Percentiles rank a stretch among this genome's conserved stretches.
Conservation (phyloP, 2,113 vertebrate species). For the Isurus oxyrinchus region DNA sequence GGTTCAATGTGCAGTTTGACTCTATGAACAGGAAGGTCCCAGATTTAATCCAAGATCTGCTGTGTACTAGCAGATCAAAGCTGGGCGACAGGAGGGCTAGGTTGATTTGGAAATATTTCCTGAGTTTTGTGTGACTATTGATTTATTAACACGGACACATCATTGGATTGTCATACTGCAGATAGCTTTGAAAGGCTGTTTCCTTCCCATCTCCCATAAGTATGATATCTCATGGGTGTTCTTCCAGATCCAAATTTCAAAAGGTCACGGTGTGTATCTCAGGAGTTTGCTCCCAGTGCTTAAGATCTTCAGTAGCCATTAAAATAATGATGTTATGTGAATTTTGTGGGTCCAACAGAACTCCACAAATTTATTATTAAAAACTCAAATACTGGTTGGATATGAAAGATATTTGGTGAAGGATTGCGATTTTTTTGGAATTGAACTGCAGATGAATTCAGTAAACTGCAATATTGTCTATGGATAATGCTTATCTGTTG, state of each 20-base stretch:
- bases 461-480: background rate
- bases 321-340: background rate
- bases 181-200: background rate
- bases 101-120: background rate
- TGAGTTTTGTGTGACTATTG: background rate
- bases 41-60: too few relatives aligned
- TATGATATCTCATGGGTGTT: background rate
- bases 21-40: too few relatives aligned
- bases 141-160: background rate
- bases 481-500: background rate
- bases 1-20: too few relatives aligned
- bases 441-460: background rate
- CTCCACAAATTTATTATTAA: background rate
- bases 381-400: background rate
- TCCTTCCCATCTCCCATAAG: background rate
- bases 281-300: background rate
- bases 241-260: background rate
- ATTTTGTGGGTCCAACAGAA: background rate
- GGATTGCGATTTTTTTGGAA: background rate
- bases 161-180: background rate
- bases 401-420: background rate
- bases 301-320: background rate
- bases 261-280: background rate
- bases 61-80: too few relatives aligned
- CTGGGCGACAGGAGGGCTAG: background rate